Evolutionary conservation across 2,113 vertebrate species (phyloP), one percentile per base, ranked within the genome.

Genomic region (Percopsis transmontana): DNA sequence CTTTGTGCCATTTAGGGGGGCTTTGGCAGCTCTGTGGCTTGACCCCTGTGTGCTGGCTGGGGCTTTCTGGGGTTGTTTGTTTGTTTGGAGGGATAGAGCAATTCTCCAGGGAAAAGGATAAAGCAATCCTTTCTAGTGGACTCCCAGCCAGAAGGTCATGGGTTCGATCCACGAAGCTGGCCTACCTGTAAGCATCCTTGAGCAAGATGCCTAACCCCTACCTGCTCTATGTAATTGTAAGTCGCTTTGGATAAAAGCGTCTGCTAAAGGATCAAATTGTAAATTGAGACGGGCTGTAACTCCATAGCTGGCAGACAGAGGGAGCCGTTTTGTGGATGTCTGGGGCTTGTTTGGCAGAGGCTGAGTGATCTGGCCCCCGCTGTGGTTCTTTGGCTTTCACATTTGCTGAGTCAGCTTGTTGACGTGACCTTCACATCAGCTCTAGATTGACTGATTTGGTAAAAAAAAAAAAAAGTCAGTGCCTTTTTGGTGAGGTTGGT

Each of bases 1-100:
- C 68, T 72, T 48, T 68, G 71, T 58, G 68, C 57, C 38, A 62
- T 77, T 83, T 66, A 65, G 61, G 65, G 50, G 47, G 19, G 55
- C 56, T 67, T 56, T 6, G 2, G 56, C 52, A 72, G 71, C 55
- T 85, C 33, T 1, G 21, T 48, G 53, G 52, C 16, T 1, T 82
- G 78, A 82, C 83, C 80, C 41, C 19, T 44, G 58, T 44, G 19
- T 70, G 68, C 5, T 51, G 50, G n/a, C 23, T 18, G n/a, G 50
- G 42, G 52, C 16, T 33, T 6, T 33, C 8, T 33, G 27, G 69
- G 80, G 68, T 73, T 73, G 71, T 33, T 6, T 59, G 52, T 38
- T 27, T 53, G 5, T 39, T 33, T 33, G 27, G 63, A 33, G 7
- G 9, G 38, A 18, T 33, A 33, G 27, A 7, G 19, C 19, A 27